Evolutionary conservation across 2,888 invertebrate species (phyloP).

Genomic region (Sthenelais limicola): DNA sequence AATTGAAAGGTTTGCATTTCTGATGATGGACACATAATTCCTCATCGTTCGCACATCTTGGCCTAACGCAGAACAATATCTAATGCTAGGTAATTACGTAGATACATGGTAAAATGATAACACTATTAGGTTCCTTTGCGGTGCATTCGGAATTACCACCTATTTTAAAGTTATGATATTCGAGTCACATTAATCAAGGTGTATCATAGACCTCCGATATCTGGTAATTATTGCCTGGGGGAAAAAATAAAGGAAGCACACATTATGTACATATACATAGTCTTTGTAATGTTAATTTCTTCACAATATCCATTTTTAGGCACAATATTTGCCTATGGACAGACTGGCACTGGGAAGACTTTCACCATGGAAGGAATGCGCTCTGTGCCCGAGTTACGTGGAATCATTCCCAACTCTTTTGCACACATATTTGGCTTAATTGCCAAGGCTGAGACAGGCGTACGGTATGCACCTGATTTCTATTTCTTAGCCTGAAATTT

Average conservation of each 20-base stretch:
- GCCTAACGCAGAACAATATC: too few relatives aligned
- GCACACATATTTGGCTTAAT: conserved; percentile 99
- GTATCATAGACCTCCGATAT: too few relatives aligned
- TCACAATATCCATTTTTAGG: conserved; percentile 64
- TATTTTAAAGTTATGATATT: too few relatives aligned
- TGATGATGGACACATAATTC: too few relatives aligned
- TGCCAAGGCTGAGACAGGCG: conserved; percentile 91
- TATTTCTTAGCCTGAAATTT: not conserved
- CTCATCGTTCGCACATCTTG: too few relatives aligned
- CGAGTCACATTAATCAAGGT: too few relatives aligned
- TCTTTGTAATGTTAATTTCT: not conserved
- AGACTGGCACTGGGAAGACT: conserved; percentile 96
- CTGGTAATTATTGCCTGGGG: too few relatives aligned
- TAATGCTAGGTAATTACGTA: too few relatives aligned
- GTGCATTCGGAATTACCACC: too few relatives aligned
- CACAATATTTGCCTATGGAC: conserved; percentile 78
- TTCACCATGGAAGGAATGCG: conserved; percentile 97
- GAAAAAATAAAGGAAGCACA: not conserved
- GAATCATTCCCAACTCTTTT: conserved; percentile 99
- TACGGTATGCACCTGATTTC: conserved; percentile 79
- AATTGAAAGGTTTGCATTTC: too few relatives aligned
- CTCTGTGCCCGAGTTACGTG: conserved; percentile 88
- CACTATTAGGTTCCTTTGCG: too few relatives aligned
- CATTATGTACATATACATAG: not conserved
- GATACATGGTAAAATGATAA: too few relatives aligned